Base-by-base conservation (phyloP, 2,113 vertebrate genomes). In the Bubo blakistoni region DNA sequence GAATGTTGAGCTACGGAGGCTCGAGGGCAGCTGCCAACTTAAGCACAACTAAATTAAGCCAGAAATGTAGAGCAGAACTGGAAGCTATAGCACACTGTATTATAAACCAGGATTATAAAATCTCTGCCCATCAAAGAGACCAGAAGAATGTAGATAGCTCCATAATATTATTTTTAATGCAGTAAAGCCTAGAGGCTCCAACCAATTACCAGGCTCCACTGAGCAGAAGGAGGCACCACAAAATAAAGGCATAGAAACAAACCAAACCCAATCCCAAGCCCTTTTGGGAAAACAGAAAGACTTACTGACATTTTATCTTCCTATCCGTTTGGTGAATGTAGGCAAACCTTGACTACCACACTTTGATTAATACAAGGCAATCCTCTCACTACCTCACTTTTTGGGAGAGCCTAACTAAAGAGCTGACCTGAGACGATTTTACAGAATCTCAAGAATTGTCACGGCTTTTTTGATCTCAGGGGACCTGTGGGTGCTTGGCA, bases 41-140 rank as follows among this genome's bases (percentile, higher is more conserved):
- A 92, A 94, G 95, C 81, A 95, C 71, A 94, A 95, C 81, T 89
- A 92, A 94, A 92, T 91, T 85, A 80, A 92, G 74, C 46, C 78
- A 92, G 86, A 83, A 94, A 92, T 74, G 80, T 90, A 2, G 7
- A 95, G 87, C 27, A 67, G 58, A 86, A 94, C 49, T 44, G 36
- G 70, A 84, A 90, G 65, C 52, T 81, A 24, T 83, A 96, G 51
- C 78, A 87, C 44, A 62, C 16, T 52, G 78, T 82, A 65, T 77
- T 88, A 91, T 72, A 94, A 96, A 65, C 36, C 42, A 80, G 65
- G 72, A 79, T 88, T 96, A 83, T 66, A 90, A 93, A 84, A 84
- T 62, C 84, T 78, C 42, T 81, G 77, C 47, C 79, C 67, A 62
- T 71, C 87, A 77, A 90, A 91, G 32, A 82, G n/a, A 70, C 66